A percentile compares a stretch with the other conserved stretches of the same genome.
Conservation (phyloP, 2,797 vertebrate species). For the Gambelia wislizenii region DNA sequence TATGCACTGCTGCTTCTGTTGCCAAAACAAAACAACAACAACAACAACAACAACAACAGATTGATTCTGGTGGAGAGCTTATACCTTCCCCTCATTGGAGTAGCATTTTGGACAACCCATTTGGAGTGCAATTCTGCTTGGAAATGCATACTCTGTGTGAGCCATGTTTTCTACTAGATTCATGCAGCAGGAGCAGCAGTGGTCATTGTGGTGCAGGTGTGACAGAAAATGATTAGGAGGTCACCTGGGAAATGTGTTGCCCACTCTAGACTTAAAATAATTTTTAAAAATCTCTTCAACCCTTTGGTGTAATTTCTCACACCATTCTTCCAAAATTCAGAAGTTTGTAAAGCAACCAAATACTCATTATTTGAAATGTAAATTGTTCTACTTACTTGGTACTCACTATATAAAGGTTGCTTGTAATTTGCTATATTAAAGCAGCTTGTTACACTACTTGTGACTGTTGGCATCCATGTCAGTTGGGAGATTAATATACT, state of each 20-base stretch:
- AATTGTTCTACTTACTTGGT: not conserved
- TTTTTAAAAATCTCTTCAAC: not conserved
- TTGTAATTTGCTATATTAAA: not conserved
- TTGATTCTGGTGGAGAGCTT: not conserved
- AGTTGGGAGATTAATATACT: too few relatives aligned
- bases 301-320: not conserved
- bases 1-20: not conserved
- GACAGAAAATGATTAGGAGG: not conserved
- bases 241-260: not conserved
- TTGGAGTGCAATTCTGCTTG: not conserved
- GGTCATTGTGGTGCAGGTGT: not conserved
- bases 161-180: not conserved
- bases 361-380: not conserved
- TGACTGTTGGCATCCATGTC: too few relatives aligned
- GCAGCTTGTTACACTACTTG: not conserved
- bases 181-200: not conserved
- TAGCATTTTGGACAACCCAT: not conserved
- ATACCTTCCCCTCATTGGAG: not conserved
- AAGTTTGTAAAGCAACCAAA: not conserved
- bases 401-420: not conserved
- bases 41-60: too few relatives aligned
- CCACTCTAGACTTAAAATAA: not conserved
- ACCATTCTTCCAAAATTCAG: not conserved
- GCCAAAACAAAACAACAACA: not conserved
- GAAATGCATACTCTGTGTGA: not conserved